phyloP scores from a whole-genome alignment of 1,140 invertebrate genomes.

The Lordiphosa mommai region DNA sequence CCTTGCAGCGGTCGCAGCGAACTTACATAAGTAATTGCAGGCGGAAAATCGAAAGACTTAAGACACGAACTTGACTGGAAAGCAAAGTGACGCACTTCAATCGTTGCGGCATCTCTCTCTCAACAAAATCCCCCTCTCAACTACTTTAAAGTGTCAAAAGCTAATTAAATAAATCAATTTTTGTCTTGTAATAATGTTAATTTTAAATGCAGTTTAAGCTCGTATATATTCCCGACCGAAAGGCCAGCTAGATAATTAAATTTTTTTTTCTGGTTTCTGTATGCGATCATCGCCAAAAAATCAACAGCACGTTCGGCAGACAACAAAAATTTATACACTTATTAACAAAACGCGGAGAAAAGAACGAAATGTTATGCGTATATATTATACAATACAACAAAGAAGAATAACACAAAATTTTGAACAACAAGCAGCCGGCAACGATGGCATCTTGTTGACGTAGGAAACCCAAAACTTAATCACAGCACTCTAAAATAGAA shows the following conservation, averaged over 20 bases:
- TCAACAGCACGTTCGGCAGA: constrained; percentile 59
- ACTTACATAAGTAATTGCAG: constrained; percentile 75
- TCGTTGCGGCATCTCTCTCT: too few relatives aligned
- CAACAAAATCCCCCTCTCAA: too few relatives aligned
- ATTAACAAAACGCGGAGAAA: constrained; percentile 50
- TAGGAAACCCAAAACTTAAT: constrained; percentile 51
- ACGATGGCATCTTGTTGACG: constrained; percentile 42
- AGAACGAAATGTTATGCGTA: constrained; percentile 67
- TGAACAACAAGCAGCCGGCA: constrained; percentile 10
- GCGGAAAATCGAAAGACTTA: constrained; percentile 69
- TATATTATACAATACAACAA: constrained; percentile 66
- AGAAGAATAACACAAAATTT: constrained; percentile 18
- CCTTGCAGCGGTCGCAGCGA: constrained; percentile 30
- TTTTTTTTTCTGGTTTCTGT: constrained; percentile 29
- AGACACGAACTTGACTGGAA: constrained; percentile 53
- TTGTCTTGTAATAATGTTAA: constrained; percentile 37
- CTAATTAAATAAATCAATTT: constrained; percentile 29
- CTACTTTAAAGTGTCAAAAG: constrained; percentile 9
- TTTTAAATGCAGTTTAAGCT: constrained; percentile 31
- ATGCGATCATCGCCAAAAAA: constrained; percentile 76
- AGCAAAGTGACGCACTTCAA: constrained; percentile 8
- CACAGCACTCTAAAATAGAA: constrained; percentile 62
- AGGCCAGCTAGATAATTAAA: constrained; percentile 69
- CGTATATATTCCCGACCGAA: constrained; percentile 30
- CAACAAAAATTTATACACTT: constrained; percentile 61